Evolutionary conservation across 2,888 invertebrate species (phyloP), one percentile per base, ranked within the genome.

Genomic region (Tyria jacobaeae): DNA sequence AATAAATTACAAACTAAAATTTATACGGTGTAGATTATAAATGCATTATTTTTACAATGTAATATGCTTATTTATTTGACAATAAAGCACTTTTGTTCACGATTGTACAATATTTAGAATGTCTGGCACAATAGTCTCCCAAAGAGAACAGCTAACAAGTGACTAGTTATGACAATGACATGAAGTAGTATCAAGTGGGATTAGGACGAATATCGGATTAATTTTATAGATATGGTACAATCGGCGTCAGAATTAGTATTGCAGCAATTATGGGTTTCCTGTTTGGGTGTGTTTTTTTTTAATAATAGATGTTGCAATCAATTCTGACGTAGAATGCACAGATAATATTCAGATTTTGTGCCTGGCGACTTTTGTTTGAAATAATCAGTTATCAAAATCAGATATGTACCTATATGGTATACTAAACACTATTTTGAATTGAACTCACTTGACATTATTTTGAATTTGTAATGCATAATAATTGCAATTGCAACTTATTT

Each of bases 81-180:
- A 49, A 49, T 34, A 37, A 57, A 51, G 62, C 57, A 52, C 49
- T 49, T 48, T 3, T 21, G 56, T 44, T 27, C 49, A 53, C 54
- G 54, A 57, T 68, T 61, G 52, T 52, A 66, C 48, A 61, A 52
- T 52, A 47, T 50, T 52, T 47, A 35, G 57, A 17, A 69, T 59
- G 58, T 62, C 58, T 60, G 79, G 75, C 73, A 75, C 81, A 86
- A 78, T 73, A 81, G 81, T 84, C 81, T 66, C 68, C 64, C 66
- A 72, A 71, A 78, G 78, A 71, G 74, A 67, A 74, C 71, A 79
- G 75, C 84, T 85, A 86, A 83, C 78, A 76, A 74, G 79, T 84
- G 84, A 82, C 80, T 85, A 82, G 75, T 73, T 73, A 83, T 88
- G 87, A 84, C 60, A 79, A 87, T 86, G 86, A 78, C 74, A 77